Evolutionary conservation across 2,797 vertebrate species (phyloP).

Genomic region (Spea hammondii): DNA sequence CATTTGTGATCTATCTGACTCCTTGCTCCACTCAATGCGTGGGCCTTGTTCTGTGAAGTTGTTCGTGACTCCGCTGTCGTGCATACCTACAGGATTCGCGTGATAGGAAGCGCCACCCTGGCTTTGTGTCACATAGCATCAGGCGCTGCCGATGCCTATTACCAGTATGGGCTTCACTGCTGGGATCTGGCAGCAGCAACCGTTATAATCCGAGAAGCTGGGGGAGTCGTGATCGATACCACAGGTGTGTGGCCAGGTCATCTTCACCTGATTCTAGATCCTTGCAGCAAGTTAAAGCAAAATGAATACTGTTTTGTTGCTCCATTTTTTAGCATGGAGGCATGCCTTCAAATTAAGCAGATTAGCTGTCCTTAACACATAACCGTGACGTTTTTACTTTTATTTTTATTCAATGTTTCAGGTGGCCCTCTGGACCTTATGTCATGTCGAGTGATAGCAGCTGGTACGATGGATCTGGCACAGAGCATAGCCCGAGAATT

Average conservation of each 20-base stretch:
- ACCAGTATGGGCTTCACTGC: conserved; percentile 84
- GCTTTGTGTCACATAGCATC: conserved; percentile 75
- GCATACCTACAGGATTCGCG: conserved; percentile 69
- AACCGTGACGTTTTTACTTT: neutral
- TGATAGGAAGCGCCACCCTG: conserved; percentile 81
- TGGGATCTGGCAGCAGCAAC: conserved; percentile 83
- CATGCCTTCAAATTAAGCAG: too few relatives aligned
- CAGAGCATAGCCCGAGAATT: conserved; percentile 76
- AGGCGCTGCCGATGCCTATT: conserved; percentile 78
- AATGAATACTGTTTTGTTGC: too few relatives aligned
- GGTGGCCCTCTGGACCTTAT: conserved; percentile 83
- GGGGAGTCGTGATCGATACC: conserved; percentile 80
- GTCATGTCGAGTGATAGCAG: conserved; percentile 80
- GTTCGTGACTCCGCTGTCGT: neutral
- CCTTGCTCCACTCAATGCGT: neutral
- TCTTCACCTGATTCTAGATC: neutral
- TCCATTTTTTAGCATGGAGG: too few relatives aligned
- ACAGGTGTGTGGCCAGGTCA: conserved; percentile 67
- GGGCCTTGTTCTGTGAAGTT: neutral
- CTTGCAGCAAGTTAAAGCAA: too few relatives aligned
- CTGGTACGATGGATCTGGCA: conserved; percentile 76
- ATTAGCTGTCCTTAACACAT: too few relatives aligned
- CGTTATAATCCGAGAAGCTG: conserved; percentile 80
- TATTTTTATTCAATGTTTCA: conserved; percentile 52
- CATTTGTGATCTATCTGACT: neutral